Percentiles rank a stretch among this genome's conserved stretches.
phyloP scores from a whole-genome alignment of 2,888 invertebrate species.

The Eupithecia inturbata region DNA sequence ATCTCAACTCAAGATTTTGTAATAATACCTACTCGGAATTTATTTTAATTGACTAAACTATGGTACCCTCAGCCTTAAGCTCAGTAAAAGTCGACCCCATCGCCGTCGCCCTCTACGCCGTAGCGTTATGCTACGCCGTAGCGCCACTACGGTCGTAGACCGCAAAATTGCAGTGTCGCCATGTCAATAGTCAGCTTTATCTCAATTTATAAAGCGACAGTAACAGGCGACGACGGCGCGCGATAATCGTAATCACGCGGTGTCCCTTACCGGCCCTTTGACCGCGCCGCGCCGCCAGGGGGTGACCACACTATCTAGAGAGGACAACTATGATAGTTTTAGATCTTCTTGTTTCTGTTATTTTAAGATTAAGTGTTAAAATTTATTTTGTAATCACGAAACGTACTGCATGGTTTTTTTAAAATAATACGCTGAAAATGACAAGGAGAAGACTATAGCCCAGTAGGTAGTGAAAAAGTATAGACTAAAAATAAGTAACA shows the following conservation, averaged over 20 bases:
- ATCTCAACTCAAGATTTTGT: not conserved
- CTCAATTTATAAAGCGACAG: slow-evolving; percentile 52
- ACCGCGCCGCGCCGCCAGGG: slow-evolving; percentile 56
- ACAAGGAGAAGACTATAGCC: not conserved
- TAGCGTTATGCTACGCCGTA: slow-evolving; percentile 5
- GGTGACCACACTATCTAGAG: slow-evolving; percentile 46
- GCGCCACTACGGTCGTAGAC: not conserved
- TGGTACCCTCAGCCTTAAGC: not conserved
- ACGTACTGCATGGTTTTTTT: not conserved
- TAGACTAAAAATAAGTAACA: not conserved
- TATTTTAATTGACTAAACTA: not conserved
- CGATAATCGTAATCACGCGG: slow-evolving; percentile 60
- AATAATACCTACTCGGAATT: not conserved
- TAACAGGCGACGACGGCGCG: slow-evolving; percentile 54
- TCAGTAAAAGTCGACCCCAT: not conserved
- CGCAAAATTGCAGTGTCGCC: not conserved
- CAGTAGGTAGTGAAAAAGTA: not conserved
- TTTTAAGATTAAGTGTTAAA: not conserved
- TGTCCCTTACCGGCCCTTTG: slow-evolving; percentile 50
- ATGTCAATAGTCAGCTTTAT: slow-evolving; percentile 37
- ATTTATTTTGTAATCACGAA: not conserved
- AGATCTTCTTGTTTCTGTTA: not conserved
- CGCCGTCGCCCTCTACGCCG: not conserved
- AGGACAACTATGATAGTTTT: not conserved
- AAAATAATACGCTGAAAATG: not conserved